Conservation (phyloP, 1,140 invertebrate genomes). For the Bradynema listronoti region DNA sequence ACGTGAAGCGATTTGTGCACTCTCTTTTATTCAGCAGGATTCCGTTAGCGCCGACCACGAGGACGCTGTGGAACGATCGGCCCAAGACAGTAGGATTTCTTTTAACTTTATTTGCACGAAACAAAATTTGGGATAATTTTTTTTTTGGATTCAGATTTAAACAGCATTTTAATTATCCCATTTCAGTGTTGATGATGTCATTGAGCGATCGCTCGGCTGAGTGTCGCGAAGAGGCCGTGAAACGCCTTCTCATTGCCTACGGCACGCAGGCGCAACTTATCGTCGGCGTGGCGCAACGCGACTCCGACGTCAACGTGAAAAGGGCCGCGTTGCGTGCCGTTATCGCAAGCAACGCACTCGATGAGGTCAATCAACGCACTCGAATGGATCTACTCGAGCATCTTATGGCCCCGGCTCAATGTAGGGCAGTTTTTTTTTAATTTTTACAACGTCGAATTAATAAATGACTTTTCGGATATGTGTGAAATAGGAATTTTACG, state of each 20-base stretch:
- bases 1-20: conserved; percentile 5
- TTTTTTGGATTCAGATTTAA: not conserved
- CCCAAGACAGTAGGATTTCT: conserved; percentile 24
- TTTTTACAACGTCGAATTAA: too few relatives aligned
- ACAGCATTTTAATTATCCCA: not conserved
- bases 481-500: not conserved
- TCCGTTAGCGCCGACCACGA: conserved; percentile 12
- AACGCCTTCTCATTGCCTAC: conserved; percentile 4
- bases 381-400: not conserved
- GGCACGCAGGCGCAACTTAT: conserved; percentile 13
- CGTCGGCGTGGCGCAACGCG: conserved; percentile 3
- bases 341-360: not conserved
- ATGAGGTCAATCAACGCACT: not conserved
- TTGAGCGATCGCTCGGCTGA: conserved; percentile 8
- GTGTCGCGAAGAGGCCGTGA: conserved; percentile 10
- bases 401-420: not conserved
- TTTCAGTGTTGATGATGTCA: conserved; percentile 20
- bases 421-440: too few relatives aligned
- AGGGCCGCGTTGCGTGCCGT: conserved; percentile 10
- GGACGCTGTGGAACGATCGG: conserved; percentile 15
- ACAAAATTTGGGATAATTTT: not conserved
- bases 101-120: conserved; percentile 7
- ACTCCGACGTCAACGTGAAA: conserved; percentile 10
- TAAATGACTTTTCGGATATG: not conserved
- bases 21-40: conserved; percentile 16